Percentiles rank a stretch among this genome's conserved stretches.
These are phyloP conservation scores for Leptopilina clavipes DNA, from an alignment of 1,140 invertebrate species.

Conservation along the genomic window DNA sequence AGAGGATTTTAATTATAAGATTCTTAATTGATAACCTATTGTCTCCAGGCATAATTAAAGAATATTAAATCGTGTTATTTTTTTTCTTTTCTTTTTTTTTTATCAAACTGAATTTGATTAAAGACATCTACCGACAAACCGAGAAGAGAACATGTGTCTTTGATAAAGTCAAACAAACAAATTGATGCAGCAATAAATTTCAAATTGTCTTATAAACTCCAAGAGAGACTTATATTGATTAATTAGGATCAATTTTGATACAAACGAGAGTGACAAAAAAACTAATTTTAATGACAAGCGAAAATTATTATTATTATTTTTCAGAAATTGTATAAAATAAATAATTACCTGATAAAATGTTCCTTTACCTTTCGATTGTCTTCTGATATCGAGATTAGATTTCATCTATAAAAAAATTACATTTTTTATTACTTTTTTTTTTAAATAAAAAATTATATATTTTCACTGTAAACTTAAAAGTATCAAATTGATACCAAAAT, in stretches of 20 bases:
- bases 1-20: not conserved
- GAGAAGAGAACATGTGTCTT: not conserved
- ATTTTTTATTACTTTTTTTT: too few species aligned
- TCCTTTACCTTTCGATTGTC: conserved; percentile 54
- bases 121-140: conserved; percentile 6
- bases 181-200: conserved; percentile 24
- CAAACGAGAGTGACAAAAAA: too few species aligned
- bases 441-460: too few species aligned
- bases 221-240: not conserved
- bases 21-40: not conserved
- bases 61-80: not conserved
- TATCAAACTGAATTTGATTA: conserved; percentile 2
- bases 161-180: conserved; percentile 29
- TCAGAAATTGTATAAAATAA: not conserved
- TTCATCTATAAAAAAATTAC: conserved; percentile 48
- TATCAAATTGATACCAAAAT: too few species aligned
- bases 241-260: too few species aligned
- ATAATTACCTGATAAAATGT: conserved; percentile 60
- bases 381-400: conserved; percentile 43
- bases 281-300: too few species aligned
- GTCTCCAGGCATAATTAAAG: not conserved
- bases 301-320: too few species aligned
- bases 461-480: too few species aligned
- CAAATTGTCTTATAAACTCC: conserved; percentile 4
- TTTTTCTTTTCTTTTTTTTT: not conserved